Base-by-base conservation (phyloP, 2,888 invertebrate genomes). In the Thelaira solivaga region DNA sequence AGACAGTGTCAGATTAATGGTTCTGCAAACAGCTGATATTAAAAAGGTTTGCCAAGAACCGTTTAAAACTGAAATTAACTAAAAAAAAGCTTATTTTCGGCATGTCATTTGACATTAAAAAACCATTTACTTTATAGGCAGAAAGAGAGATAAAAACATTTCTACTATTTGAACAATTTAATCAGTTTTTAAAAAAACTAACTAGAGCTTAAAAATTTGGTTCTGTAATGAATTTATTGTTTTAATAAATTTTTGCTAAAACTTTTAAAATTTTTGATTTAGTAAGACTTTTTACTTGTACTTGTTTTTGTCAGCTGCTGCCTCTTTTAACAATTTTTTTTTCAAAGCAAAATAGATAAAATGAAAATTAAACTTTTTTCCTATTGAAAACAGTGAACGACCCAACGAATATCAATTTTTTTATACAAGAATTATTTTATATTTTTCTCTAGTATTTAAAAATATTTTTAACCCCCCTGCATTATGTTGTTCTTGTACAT, bases 361-460 rank as follows among this genome's bases (percentile, higher is more conserved):
- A 62, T 53, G 34, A 71, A 71, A 72, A 57, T 71, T 41, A 16
- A 71, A n/a, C n/a, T n/a, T 53, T 62, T 36, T 26, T 34, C 55
- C 11, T 53, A 8, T 47, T 22, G 3, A 62, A 31, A 62, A 45
- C 18, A 64, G 51, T 53, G 41, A 69, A 64, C 47, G 39, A 71
- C 49, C 43, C 24, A 29, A 36, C 26, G 24, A 39, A 61, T 34
- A 74, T 61, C 16, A 67, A 67, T 64, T 64, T 51, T 57, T 11
- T 62, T 31, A 11, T 34, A 51, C 10, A 10, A 62, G n/a, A n/a
- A n/a, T n/a, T n/a, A 49, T 64, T 55, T 49, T 13, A 11, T 18
- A 24, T 34, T 55, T 24, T 20, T n/a, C 11, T 39, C 11, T 57
- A n/a, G 24, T 49, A 31, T 2, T 26, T 45, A 41, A n/a, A n/a